phyloP scores from a whole-genome alignment of 2,888 invertebrate genomes.

The Phortica okadai region DNA sequence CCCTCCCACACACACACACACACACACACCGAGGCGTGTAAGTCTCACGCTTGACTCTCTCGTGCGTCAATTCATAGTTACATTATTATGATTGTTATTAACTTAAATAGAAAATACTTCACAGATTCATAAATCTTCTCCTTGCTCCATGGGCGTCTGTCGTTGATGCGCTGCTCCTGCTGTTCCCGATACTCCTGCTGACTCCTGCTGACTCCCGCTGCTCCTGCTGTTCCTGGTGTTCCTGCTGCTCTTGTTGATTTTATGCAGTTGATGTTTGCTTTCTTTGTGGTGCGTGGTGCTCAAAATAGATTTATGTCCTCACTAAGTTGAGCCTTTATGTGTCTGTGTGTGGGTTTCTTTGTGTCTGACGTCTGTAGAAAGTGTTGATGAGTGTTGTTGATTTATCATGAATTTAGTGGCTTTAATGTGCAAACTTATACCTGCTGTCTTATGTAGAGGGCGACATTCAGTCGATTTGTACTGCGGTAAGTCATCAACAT shows the following conservation, averaged over 20 bases:
- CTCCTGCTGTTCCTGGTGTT: constrained; percentile 24
- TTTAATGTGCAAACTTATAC: neutral
- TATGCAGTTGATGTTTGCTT: neutral
- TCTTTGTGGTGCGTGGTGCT: constrained; percentile 53
- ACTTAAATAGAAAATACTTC: constrained; percentile 72
- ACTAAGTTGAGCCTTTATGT: neutral
- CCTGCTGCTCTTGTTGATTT: neutral
- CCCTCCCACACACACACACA: too few relatives aligned
- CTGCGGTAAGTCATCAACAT: too few relatives aligned
- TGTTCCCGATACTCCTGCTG: constrained; percentile 22
- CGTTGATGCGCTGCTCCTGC: constrained; percentile 32
- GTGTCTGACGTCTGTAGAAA: neutral
- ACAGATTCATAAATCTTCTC: constrained; percentile 68
- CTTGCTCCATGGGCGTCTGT: constrained; percentile 44
- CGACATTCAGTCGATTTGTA: too few relatives aligned
- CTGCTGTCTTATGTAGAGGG: too few relatives aligned
- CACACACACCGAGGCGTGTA: neutral
- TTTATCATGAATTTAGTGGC: neutral
- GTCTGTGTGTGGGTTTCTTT: neutral
- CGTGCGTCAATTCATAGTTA: constrained; percentile 68
- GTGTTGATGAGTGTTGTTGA: neutral
- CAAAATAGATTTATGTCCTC: constrained; percentile 60
- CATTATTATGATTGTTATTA: constrained; percentile 73
- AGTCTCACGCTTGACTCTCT: neutral
- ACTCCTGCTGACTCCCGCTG: constrained; percentile 48